A percentile compares a stretch with the other conserved stretches of the same genome.
Conservation (phyloP, 2,888 invertebrate genomes). For the Leptopterna dolabrata region DNA sequence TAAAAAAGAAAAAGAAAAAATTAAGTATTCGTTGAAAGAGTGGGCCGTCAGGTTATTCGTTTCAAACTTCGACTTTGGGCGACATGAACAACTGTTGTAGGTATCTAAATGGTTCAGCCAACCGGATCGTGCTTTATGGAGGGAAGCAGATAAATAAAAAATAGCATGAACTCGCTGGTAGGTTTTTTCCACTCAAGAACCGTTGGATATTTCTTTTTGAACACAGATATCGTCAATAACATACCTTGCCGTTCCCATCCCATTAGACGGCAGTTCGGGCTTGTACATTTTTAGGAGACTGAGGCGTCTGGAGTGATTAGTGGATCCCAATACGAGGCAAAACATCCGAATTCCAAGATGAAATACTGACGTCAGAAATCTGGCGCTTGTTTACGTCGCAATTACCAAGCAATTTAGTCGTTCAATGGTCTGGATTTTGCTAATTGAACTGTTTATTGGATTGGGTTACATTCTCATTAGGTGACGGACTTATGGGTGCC, state of each 20-base stretch:
- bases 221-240: not conserved
- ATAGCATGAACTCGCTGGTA: not conserved
- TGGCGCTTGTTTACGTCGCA: not conserved
- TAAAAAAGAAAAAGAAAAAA: no score
- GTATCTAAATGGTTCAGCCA: no score
- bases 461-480: not conserved
- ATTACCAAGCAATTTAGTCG: not conserved
- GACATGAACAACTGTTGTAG: no score
- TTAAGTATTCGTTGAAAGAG: no score
- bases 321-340: not conserved
- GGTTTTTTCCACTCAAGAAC: not conserved
- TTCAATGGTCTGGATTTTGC: not conserved
- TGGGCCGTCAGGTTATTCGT: no score
- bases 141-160: no score
- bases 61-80: no score
- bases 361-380: not conserved
- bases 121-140: no score
- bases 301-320: not conserved
- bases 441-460: not conserved
- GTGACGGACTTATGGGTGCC: no score
- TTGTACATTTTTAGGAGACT: not conserved
- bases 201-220: not conserved
- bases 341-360: not conserved
- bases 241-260: not conserved
- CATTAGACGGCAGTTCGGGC: not conserved